Percentiles rank a stretch among this genome's conserved stretches.
phyloP scores from a whole-genome alignment of 2,113 vertebrate species.

The Neolamprologus fasciatus region DNA sequence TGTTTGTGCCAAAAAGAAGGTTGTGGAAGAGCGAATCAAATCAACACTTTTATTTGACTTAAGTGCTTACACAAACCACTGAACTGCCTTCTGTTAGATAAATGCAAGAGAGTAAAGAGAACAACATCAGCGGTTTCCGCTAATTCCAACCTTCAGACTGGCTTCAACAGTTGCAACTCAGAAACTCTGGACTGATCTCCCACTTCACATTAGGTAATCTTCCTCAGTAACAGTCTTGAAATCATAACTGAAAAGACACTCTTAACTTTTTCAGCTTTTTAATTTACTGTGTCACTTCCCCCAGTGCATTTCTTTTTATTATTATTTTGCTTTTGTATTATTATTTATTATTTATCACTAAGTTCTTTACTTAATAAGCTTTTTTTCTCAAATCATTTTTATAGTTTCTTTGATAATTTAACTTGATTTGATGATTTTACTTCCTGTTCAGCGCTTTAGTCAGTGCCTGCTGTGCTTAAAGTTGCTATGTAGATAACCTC shows the following conservation, averaged over 20 bases:
- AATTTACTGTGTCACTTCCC: background rate
- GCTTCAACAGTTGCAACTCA: background rate
- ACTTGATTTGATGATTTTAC: background rate
- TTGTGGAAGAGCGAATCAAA: background rate
- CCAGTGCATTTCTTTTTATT: background rate
- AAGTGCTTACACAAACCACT: background rate
- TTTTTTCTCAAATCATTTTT: background rate
- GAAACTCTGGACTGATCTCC: background rate
- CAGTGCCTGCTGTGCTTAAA: background rate
- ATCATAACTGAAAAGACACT: background rate
- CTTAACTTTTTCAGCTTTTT: background rate
- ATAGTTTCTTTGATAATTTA: background rate
- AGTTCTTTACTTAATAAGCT: background rate
- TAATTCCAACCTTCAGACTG: background rate
- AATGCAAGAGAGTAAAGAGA: background rate
- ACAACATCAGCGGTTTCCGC: background rate
- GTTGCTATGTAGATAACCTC: background rate
- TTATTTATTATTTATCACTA: background rate
- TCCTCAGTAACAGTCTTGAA: background rate
- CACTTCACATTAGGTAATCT: background rate
- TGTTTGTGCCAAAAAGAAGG: background rate
- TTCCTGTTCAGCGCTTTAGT: background rate
- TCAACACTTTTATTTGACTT: background rate
- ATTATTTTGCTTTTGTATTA: background rate
- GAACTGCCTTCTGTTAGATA: background rate